Evolutionary conservation across 2,113 vertebrate genomes (phyloP), one percentile per base, ranked within the genome.

Genomic region (Archocentrus centrarchus): DNA sequence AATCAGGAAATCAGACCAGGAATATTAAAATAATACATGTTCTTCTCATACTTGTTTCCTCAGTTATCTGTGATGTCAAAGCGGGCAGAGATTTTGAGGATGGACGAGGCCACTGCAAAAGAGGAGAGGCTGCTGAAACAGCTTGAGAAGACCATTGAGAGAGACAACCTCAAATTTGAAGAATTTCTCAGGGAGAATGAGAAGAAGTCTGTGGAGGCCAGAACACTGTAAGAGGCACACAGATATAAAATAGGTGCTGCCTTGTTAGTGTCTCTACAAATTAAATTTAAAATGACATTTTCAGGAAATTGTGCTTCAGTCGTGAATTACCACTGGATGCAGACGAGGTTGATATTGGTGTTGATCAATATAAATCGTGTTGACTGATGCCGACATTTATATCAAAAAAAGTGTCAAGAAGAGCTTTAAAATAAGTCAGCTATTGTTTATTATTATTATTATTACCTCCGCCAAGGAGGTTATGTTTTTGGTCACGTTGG

Each of bases 131-230:
- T 94, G 75, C 88, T 98, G 93, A 83, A 94, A 75, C 83, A 64
- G 75, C 96, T 98, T 0, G 96, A 97, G 86, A 86, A 86, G 75
- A 47, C 82, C 60, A 94, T 98, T 62, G 95, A 97, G 85, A 94
- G 94, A 41, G 96, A 98, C 0, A 91, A 95, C 2, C 32, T 92
- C 8, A 61, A 87, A 68, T 98, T 98, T 32, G 96, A 97, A 0
- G 95, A 96, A 80, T 97, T 97, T 88, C 95, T 98, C 79, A 96
- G 96, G 64, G 96, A 98, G 76, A 97, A 97, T 1, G 96, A 97
- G 53, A 96, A 93, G 87, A 97, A 93, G 57, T 96, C 94, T 0
- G 80, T 96, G 70, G 96, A 97, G 91, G 97, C 97, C 58, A 88
- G 97, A 83, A 95, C 91, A 87, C 91, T 87, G 98, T 99, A 96